These are phyloP conservation scores for Phenganax marumi DNA, from an alignment of 92 coral and sea anemone species.

Conservation along the genomic window DNA sequence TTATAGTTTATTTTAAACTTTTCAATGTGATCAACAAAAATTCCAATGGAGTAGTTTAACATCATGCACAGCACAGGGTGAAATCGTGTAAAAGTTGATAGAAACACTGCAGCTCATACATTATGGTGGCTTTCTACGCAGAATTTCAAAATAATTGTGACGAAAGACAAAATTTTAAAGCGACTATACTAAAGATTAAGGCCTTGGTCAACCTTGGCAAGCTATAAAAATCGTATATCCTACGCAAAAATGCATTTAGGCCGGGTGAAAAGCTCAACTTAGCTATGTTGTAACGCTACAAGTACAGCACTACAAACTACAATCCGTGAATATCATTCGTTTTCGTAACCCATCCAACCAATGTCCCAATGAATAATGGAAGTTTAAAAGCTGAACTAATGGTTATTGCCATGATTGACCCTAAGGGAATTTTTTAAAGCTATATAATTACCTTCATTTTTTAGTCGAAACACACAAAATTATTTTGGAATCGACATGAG, in stretches of 20 bases:
- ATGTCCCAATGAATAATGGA: background rate
- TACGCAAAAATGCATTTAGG: background rate
- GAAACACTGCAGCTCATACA: too few relatives aligned
- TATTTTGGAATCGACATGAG: constrained; percentile 61
- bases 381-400: background rate
- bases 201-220: background rate
- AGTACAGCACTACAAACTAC: background rate
- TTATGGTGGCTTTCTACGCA: too few relatives aligned
- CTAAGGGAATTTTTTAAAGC: background rate
- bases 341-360: constrained; percentile 16
- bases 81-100: too few relatives aligned
- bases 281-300: background rate
- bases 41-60: too few relatives aligned
- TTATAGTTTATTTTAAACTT: too few relatives aligned
- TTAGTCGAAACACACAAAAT: constrained; percentile 26
- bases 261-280: background rate
- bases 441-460: constrained; percentile 41
- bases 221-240: background rate
- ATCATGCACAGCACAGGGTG: too few relatives aligned
- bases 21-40: too few relatives aligned
- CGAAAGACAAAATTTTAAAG: too few relatives aligned
- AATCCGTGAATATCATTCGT: constrained; percentile 29
- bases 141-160: too few relatives aligned
- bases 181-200: too few relatives aligned
- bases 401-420: background rate